phyloP scores from a whole-genome alignment of 2,797 vertebrate genomes.

The Oreonectes daqikongensis region DNA sequence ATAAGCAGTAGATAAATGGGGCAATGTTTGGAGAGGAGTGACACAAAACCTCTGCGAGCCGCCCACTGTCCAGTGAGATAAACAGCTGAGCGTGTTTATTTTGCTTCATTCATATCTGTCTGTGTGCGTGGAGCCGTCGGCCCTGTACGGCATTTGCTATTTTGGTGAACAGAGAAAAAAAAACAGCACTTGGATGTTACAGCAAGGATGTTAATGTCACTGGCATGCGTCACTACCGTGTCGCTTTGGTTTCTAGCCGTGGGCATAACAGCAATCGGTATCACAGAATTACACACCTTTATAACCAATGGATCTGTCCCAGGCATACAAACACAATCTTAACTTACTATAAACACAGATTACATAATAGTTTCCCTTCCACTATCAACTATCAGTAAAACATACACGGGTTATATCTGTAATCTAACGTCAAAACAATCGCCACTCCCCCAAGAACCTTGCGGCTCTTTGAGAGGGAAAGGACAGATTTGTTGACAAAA shows the following conservation, averaged over 20 bases:
- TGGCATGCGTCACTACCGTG: conserved; percentile 19
- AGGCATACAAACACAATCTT: background rate
- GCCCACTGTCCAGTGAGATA: conserved; percentile 25
- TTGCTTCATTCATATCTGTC: conserved; percentile 19
- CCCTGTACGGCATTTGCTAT: conserved; percentile 42
- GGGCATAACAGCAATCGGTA: background rate
- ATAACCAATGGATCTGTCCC: background rate
- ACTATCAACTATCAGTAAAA: background rate
- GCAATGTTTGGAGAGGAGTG: conserved; percentile 27
- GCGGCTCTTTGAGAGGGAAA: conserved; percentile 2
- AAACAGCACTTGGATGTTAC: conserved; percentile 28
- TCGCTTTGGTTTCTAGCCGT: background rate
- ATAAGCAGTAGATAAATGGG: conserved; percentile 49
- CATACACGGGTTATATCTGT: background rate
- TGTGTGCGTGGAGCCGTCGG: background rate
- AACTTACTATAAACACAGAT: background rate
- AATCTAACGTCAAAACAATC: conserved; percentile 4
- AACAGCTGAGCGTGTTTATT: conserved; percentile 44
- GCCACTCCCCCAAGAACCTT: background rate
- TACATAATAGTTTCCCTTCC: conserved; percentile 4
- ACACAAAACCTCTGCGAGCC: conserved; percentile 31
- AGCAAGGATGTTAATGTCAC: conserved; percentile 49
- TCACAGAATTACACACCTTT: conserved; percentile 27
- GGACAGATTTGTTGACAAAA: conserved; percentile 24
- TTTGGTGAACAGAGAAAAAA: conserved; percentile 36